Evolutionary conservation across 2,113 vertebrate genomes (phyloP).

Genomic region (Cranoglanis bouderius): DNA sequence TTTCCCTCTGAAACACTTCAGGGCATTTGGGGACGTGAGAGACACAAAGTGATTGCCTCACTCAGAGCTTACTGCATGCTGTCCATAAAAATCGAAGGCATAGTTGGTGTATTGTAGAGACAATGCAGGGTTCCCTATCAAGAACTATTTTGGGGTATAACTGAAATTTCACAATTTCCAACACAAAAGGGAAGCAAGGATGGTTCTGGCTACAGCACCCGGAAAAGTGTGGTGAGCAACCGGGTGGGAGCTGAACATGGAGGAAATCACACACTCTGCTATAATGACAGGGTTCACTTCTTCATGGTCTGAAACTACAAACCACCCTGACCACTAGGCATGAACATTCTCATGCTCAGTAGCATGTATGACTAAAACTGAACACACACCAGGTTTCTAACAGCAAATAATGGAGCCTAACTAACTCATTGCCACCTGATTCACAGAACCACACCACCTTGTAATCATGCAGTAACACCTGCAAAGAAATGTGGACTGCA

Average conservation of each 20-base stretch:
- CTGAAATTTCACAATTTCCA: background rate
- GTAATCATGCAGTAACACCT: background rate
- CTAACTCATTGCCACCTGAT: background rate
- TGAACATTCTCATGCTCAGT: background rate
- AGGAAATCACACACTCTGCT: conserved; percentile 32
- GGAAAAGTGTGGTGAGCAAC: conserved; percentile 33
- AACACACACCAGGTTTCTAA: background rate
- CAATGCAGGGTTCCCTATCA: too few species aligned
- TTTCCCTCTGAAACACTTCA: conserved; percentile 4
- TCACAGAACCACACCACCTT: too few species aligned
- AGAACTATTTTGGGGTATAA: background rate
- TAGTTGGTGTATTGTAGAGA: background rate
- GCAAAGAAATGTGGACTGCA: background rate
- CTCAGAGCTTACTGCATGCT: background rate
- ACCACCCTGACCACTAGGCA: conserved; percentile 25
- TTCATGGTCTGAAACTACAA: conserved; percentile 26
- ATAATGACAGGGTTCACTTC: conserved; percentile 31
- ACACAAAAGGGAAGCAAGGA: conserved; percentile 19
- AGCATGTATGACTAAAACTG: background rate
- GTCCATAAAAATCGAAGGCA: background rate
- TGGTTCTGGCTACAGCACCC: background rate
- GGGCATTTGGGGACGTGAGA: conserved; percentile 38
- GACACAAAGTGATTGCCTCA: background rate
- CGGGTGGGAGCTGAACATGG: background rate
- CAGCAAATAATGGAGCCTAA: background rate